These are phyloP conservation scores for Agonopterix subpropinquella DNA, from an alignment of 2,888 invertebrate species.

Conservation along the genomic window DNA sequence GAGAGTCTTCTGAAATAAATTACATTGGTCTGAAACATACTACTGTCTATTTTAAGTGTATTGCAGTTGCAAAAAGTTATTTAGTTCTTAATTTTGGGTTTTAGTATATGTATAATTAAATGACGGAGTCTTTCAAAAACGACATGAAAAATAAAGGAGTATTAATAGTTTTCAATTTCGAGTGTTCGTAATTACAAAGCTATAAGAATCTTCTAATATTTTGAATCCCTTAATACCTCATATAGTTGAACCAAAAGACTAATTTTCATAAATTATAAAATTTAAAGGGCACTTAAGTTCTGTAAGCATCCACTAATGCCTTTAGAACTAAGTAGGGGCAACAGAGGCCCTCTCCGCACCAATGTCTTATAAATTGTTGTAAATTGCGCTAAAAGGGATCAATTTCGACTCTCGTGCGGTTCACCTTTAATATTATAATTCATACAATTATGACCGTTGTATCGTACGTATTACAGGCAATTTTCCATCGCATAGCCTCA, in stretches of 20 bases:
- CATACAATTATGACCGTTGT: slow-evolving; percentile 46
- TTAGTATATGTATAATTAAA: no score
- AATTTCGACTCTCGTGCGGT: slow-evolving; percentile 32
- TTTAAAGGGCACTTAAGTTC: slow-evolving; percentile 5
- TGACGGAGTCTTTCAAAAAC: no score
- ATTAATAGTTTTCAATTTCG: no score
- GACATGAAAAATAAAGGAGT: no score
- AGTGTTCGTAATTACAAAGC: no score
- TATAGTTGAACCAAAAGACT: not conserved
- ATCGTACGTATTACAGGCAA: slow-evolving; percentile 40
- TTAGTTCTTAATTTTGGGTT: no score
- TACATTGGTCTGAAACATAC: no score
- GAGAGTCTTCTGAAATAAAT: no score
- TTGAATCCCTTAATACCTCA: no score
- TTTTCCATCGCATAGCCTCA: slow-evolving; percentile 42
- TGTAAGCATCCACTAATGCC: slow-evolving; percentile 6
- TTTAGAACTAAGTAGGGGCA: slow-evolving; percentile 16
- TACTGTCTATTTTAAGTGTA: no score
- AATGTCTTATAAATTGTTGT: slow-evolving; percentile 34
- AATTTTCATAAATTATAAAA: slow-evolving; percentile 11
- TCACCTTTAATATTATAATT: slow-evolving; percentile 29
- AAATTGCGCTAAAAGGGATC: slow-evolving; percentile 44
- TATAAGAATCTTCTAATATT: no score
- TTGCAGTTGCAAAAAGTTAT: no score
- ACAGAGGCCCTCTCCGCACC: slow-evolving; percentile 20